Base-by-base conservation (phyloP, 2,888 invertebrate species). In the Trilocha varians region DNA sequence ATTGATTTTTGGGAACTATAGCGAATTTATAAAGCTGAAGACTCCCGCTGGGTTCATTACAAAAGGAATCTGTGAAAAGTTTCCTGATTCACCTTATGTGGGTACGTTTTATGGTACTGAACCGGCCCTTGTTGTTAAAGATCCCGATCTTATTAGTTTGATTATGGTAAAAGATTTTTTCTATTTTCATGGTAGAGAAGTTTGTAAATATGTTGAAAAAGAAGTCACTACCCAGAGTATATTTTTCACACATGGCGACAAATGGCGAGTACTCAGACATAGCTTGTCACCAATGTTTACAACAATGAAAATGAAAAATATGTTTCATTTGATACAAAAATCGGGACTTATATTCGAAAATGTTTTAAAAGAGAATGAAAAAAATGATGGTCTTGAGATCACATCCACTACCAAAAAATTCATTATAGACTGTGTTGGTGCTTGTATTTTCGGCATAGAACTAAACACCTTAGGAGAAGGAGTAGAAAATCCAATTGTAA, bases 161-260 rank as follows among this genome's bases (percentile, higher is more conserved):
- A 43, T 57, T 18, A 42, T 46, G n/a, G 48, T 49, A 2, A 55
- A 57, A 34, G 55, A 58, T 32, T 60, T 52, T 38, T 53, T 55
- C 33, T 52, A 53, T 39, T 58, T 57, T 43, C 49, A 46, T 18
- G 48, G 48, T 18, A 42, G 57, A 40, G 52, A 54, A 38, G 33
- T 49, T 9, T 46, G 50, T 1, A 45, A 45, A 2, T 49, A 57
- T 36, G 13, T 32, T 2, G 41, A 46, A 6, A 41, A 34, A 11
- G 49, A 47, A 32, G 16, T 16, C 0, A 0, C 40, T 0, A 36
- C 42, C 1, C 42, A 40, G 13, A 52, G 49, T 18, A 15, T 54
- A 6, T 52, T 54, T 34, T 36, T 14, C 5, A 40, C 34, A 1
- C 18, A 45, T 9, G 54, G 52, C 1, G 48, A 52, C 39, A 33